Base-by-base conservation (phyloP, 1,140 invertebrate species). In the Metaphire vulgaris region DNA sequence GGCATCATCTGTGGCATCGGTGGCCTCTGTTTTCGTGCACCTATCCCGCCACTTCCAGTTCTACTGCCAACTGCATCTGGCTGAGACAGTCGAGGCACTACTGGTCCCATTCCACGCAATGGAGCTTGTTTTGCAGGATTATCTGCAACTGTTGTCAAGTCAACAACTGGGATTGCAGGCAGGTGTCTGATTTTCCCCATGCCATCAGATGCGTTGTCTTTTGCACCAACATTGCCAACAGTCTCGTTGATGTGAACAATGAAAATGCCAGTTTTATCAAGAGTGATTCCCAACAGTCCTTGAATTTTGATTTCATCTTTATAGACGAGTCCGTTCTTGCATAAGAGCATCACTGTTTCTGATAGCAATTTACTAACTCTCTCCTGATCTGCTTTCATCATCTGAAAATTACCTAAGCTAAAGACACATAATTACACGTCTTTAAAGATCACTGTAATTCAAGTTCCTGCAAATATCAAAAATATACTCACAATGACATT, bases 321-420 rank as follows among this genome's bases (percentile, higher is more conserved):
- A 68, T 77, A 77, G 41, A 33, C 32, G n/a, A 77, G 72, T 41
- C 76, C 76, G 72, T 74, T 77, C 65, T 77, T 77, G 64, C 76
- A 77, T 30, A 77, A 64, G 29, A 77, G 29, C n/a, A 72, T 77
- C 0, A 77, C 72, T 30, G 76, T 77, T n/a, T 74, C 76, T 33
- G 66, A 75, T 28, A 77, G 76, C 64, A 77, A 68, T 16, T 69
- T 77, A 14, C 32, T 29, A 30, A 77, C 73, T 30, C 76, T 72
- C 64, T 74, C 73, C 64, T 77, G 76, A 29, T 77, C 76, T 2
- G 72, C 31, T 72, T 76, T 77, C 76, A 77, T 76, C 30, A 16
- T 76, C 34, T 21, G 26, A 68, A 68, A 68, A 0, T 68, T n/a
- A n/a, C n/a, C n/a, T n/a, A n/a, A n/a, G n/a, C n/a, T n/a, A n/a